These are phyloP conservation scores for Corella eumyota DNA, from an alignment of 23 tunicate species.

Conservation along the genomic window DNA sequence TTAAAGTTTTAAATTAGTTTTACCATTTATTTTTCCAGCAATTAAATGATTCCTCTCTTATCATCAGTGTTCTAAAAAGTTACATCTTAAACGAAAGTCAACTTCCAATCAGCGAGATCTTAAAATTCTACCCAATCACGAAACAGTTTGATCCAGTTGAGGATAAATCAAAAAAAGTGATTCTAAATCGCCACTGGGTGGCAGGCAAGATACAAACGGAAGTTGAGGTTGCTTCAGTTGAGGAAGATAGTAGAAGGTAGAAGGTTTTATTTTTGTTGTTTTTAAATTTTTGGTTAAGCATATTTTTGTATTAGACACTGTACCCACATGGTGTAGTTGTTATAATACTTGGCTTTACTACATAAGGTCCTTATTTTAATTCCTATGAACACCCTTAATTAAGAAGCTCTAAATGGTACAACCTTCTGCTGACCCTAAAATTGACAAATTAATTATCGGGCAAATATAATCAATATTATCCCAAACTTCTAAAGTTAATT, in stretches of 20 bases:
- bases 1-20: no score
- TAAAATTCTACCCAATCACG: slow-evolving; percentile 28
- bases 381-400: no score
- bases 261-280: background rate
- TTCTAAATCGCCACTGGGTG: slow-evolving; percentile 63
- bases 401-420: no score
- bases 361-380: no score
- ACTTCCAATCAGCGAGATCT: slow-evolving; percentile 14
- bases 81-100: slow-evolving; percentile 37
- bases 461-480: background rate
- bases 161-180: slow-evolving; percentile 40
- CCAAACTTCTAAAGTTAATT: background rate
- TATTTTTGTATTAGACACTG: no score
- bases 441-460: background rate
- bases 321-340: no score
- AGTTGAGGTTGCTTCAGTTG: slow-evolving; percentile 9
- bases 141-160: slow-evolving; percentile 26
- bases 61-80: slow-evolving; percentile 63
- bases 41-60: slow-evolving; percentile 75
- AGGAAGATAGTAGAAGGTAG: slow-evolving; percentile 46
- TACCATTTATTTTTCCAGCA: slow-evolving; percentile 21
- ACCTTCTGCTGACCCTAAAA: no score
- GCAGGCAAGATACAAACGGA: slow-evolving; percentile 38
- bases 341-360: no score
- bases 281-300: no score